Evolutionary conservation across 2,797 vertebrate species (phyloP).

Genomic region (Arnoldichthys spilopterus): DNA sequence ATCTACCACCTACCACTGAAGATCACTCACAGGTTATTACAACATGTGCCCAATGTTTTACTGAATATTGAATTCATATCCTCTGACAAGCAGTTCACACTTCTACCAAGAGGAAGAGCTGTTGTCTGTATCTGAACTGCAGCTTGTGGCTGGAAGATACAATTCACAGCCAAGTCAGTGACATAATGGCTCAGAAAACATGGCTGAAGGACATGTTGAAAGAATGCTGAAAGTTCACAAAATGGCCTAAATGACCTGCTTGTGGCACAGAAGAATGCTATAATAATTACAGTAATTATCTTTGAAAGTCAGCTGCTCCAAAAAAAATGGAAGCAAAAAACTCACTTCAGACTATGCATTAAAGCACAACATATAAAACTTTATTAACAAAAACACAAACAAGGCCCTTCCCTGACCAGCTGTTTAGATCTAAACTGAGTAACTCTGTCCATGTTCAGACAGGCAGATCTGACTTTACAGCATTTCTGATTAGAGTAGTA

Average conservation of each 20-base stretch:
- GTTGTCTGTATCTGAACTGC: neutral
- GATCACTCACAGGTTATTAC: neutral
- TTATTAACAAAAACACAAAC: neutral
- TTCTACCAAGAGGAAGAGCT: neutral
- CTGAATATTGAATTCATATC: neutral
- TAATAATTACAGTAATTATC: constrained; percentile 24
- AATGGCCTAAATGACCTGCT: neutral
- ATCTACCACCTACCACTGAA: neutral
- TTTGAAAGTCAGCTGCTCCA: constrained; percentile 1
- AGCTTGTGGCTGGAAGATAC: neutral
- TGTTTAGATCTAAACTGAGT: neutral
- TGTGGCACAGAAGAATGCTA: neutral
- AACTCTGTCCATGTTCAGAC: too few relatives aligned
- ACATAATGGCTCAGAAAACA: neutral
- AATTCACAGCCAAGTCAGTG: neutral
- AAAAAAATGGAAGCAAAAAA: neutral
- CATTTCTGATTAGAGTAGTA: too few relatives aligned
- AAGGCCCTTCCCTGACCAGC: neutral
- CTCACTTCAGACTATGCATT: neutral
- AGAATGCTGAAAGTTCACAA: neutral
- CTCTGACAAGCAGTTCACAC: neutral
- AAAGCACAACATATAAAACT: neutral
- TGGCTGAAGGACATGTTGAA: neutral
- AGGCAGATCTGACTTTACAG: too few relatives aligned
- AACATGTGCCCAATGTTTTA: neutral